phyloP scores from a whole-genome alignment of 2,113 vertebrate species.

The Siniperca knerii region DNA sequence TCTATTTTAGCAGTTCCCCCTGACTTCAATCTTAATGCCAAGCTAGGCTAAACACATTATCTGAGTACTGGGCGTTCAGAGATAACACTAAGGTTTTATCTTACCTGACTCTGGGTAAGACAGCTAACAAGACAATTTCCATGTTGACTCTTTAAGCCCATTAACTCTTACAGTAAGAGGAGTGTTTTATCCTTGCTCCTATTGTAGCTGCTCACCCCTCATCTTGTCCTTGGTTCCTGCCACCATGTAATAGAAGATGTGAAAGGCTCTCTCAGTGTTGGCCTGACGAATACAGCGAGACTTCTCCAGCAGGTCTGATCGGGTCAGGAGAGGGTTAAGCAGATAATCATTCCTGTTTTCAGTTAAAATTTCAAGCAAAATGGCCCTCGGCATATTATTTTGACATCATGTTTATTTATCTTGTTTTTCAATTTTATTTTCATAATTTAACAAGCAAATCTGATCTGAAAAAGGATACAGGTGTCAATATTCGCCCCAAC shows the following conservation, averaged over 20 bases:
- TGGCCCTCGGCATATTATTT: neutral
- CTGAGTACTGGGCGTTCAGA: too few relatives aligned
- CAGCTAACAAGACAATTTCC: neutral
- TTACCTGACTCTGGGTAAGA: neutral
- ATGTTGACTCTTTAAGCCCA: neutral
- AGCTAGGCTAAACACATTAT: too few relatives aligned
- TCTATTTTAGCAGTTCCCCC: too few relatives aligned
- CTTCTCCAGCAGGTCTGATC: conserved; percentile 94
- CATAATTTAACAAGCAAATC: neutral
- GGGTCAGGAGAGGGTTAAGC: conserved; percentile 39
- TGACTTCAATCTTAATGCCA: too few relatives aligned
- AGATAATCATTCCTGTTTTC: neutral
- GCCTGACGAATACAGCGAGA: conserved; percentile 96
- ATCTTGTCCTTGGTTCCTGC: conserved; percentile 86
- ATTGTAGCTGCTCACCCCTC: conserved; percentile 66
- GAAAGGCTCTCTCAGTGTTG: conserved; percentile 94
- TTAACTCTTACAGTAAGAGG: neutral
- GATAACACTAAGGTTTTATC: too few relatives aligned
- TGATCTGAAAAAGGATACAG: conserved; percentile 90
- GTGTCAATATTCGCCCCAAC: conserved; percentile 98
- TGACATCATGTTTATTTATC: too few relatives aligned
- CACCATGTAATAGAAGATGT: conserved; percentile 97
- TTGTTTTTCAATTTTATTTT: too few relatives aligned
- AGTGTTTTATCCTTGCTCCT: neutral
- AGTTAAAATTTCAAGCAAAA: neutral